Base-by-base conservation (phyloP, 2,888 invertebrate genomes). In the Drosophila eohydei region DNA sequence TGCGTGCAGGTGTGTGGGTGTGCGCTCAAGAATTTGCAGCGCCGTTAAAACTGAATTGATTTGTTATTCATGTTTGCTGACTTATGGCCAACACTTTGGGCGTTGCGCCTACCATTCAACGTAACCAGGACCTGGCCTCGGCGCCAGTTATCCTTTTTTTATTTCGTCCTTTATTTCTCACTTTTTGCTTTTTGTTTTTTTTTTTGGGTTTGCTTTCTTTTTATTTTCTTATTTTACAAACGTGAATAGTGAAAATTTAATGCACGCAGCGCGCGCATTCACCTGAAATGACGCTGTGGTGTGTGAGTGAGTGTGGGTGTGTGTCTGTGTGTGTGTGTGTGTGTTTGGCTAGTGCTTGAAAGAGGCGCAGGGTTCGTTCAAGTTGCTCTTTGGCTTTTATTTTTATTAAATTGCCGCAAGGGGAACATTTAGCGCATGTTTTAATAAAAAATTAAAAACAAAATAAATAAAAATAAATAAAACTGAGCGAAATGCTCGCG, bases 21-120 rank as follows among this genome's bases (percentile, higher is more conserved):
- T 44, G 52, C 55, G 68, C 83, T 73, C 65, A 78, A 80, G 89
- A 77, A 78, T 80, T 88, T 78, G 78, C 80, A 69, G 66, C 62
- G 59, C 71, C 72, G 78, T 85, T 86, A 82, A 90, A 89, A 86
- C 83, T 75, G 87, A 90, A 89, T 89, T 91, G 89, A 91, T 89
- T 89, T 91, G 91, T 91, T 89, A 89, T 91, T 91, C 89, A 89
- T 89, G 89, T 89, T 85, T 87, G 83, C 89, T 89, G 90, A 89
- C 91, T 91, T 89, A 89, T 89, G 83, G 91, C 81, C 88, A 89
- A 85, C 89, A 88, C 86, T 86, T 88, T 83, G 81, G 89, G 82
- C 80, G 77, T 75, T 79, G 88, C 77, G 88, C 84, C 84, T 85
- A 89, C 84, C 81, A 81, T 87, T 87, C 82, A 79, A 74, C 80